A percentile compares a stretch with the other conserved stretches of the same genome.
These are phyloP conservation scores for Charina bottae DNA, from an alignment of 2,113 vertebrate genomes.

Conservation along the genomic window DNA sequence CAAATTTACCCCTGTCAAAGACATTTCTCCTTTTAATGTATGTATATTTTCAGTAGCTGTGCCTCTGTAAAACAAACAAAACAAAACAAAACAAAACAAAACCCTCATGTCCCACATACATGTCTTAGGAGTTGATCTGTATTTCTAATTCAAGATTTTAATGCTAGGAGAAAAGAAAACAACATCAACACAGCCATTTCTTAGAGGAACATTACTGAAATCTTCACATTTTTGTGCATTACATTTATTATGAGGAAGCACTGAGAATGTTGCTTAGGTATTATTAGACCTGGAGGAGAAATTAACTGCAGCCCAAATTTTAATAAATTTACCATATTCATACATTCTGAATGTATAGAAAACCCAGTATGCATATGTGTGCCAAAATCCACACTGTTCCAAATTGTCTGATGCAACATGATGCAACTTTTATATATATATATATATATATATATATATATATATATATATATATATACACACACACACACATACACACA, in stretches of 20 bases:
- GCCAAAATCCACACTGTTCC: neutral
- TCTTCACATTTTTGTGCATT: neutral
- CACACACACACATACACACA: neutral
- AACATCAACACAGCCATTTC: neutral
- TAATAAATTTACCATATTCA: neutral
- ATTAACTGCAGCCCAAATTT: neutral
- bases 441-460: too few species aligned
- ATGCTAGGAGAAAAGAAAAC: neutral
- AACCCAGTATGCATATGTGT: neutral
- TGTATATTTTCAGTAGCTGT: neutral
- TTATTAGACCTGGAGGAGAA: neutral
- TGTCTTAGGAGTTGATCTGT: neutral
- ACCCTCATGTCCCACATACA: neutral
- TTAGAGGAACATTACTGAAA: neutral
- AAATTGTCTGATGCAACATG: too few species aligned
- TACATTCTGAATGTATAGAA: neutral
- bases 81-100: too few species aligned
- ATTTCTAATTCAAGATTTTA: slow-evolving; percentile 6
- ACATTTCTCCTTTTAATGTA: neutral
- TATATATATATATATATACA: neutral
- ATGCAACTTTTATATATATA: too few species aligned
- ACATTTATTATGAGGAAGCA: neutral
- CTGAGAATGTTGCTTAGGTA: neutral
- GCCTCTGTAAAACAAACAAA: neutral
- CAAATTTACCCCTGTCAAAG: neutral